Conservation (phyloP, 2,888 invertebrate genomes). For the Hybos culiciformis region DNA sequence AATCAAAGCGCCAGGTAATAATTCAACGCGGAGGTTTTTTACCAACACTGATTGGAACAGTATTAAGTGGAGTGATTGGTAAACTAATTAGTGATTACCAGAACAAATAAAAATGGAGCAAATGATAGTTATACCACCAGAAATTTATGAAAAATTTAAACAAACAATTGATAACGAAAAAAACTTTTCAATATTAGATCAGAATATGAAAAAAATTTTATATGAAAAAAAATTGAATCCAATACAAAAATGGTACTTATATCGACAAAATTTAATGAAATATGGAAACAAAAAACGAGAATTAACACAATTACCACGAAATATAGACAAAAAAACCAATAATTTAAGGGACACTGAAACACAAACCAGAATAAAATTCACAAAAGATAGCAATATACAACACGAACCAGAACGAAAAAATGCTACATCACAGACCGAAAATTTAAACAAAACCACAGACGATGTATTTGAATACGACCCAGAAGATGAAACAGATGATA, state of each 20-base stretch:
- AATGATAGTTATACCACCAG: not conserved
- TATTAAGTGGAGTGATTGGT: slow-evolving; percentile 3
- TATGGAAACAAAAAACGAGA: not conserved
- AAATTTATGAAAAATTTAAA: no score
- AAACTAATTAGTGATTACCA: not conserved
- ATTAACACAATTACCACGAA: not conserved
- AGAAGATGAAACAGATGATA: not conserved
- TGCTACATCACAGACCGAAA: not conserved
- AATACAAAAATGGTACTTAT: not conserved
- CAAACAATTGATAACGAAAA: not conserved
- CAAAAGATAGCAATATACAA: not conserved
- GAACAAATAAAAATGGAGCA: not conserved
- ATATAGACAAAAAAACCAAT: not conserved
- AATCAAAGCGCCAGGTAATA: slow-evolving; percentile 1
- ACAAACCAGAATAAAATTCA: not conserved
- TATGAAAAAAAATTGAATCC: no score
- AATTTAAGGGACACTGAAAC: not conserved
- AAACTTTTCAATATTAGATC: no score
- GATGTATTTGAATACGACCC: not conserved
- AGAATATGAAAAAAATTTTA: no score
- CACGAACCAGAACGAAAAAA: not conserved
- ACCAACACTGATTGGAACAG: not conserved
- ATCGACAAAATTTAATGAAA: not conserved
- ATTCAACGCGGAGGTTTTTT: slow-evolving; percentile 5
- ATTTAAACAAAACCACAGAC: not conserved